phyloP scores from a whole-genome alignment of 2,888 invertebrate genomes.

The Iselma pallidipennis region DNA sequence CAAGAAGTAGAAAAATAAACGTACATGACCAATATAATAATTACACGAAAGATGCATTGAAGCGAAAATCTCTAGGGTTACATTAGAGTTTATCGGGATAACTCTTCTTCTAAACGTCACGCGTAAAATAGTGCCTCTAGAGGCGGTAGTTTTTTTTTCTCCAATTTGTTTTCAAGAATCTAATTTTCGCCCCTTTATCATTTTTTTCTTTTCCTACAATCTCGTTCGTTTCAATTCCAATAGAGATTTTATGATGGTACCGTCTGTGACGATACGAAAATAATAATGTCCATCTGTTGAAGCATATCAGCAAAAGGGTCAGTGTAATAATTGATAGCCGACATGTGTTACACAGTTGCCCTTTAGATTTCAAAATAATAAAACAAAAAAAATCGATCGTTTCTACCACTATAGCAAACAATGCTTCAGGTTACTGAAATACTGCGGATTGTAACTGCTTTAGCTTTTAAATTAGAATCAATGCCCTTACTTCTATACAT shows the following conservation, averaged over 20 bases:
- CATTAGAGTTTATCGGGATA: background rate
- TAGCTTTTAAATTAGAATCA: too few relatives aligned
- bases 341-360: background rate
- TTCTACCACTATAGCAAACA: too few relatives aligned
- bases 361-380: background rate
- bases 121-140: too few relatives aligned
- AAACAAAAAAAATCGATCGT: background rate
- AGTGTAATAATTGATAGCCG: background rate
- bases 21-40: too few relatives aligned
- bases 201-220: background rate
- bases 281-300: background rate
- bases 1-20: background rate
- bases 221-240: background rate
- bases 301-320: background rate
- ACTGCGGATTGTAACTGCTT: too few relatives aligned
- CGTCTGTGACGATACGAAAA: background rate
- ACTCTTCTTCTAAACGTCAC: background rate
- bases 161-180: background rate
- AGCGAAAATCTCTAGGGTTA: background rate
- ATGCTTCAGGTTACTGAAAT: too few relatives aligned
- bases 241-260: background rate
- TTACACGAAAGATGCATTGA: background rate
- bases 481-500: too few relatives aligned
- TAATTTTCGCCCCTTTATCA: background rate
- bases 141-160: too few relatives aligned